Evolutionary conservation across 2,113 vertebrate genomes (phyloP).

Genomic region (Tamias sibiricus): DNA sequence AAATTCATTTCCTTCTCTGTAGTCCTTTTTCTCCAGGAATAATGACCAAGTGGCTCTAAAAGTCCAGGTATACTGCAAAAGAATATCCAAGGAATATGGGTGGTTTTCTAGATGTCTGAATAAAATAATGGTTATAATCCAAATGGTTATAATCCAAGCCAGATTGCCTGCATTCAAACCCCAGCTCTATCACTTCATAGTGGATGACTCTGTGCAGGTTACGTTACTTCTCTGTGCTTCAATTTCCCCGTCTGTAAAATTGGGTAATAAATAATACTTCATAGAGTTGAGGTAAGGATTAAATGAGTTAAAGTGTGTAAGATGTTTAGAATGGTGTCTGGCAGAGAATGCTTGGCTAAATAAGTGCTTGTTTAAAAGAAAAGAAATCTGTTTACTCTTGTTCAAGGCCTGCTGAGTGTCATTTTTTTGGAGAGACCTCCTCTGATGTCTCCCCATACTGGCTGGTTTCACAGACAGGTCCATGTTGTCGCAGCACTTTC

Average conservation of each 20-base stretch:
- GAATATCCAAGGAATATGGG: not conserved
- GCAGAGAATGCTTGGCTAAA: not conserved
- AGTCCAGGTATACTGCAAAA: not conserved
- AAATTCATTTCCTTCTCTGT: not conserved
- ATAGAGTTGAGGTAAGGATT: not conserved
- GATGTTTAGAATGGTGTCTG: not conserved
- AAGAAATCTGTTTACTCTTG: not conserved
- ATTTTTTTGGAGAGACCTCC: not conserved
- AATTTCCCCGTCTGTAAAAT: not conserved
- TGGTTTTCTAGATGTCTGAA: slow-evolving; percentile 10
- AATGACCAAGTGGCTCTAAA: not conserved
- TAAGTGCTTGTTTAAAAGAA: not conserved
- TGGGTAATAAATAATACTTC: not conserved
- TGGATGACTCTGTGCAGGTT: not conserved
- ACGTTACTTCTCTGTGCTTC: not conserved
- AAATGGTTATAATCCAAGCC: not conserved
- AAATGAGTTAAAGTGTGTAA: not conserved
- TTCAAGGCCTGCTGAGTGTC: too few species aligned
- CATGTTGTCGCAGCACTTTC: not conserved
- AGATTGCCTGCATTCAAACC: not conserved
- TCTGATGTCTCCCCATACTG: too few species aligned
- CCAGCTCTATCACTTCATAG: not conserved
- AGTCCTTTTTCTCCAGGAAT: not conserved
- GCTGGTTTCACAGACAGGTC: not conserved
- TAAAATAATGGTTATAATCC: not conserved